Evolutionary conservation across 2,888 invertebrate species (phyloP).

Genomic region (Pheosia tremula): DNA sequence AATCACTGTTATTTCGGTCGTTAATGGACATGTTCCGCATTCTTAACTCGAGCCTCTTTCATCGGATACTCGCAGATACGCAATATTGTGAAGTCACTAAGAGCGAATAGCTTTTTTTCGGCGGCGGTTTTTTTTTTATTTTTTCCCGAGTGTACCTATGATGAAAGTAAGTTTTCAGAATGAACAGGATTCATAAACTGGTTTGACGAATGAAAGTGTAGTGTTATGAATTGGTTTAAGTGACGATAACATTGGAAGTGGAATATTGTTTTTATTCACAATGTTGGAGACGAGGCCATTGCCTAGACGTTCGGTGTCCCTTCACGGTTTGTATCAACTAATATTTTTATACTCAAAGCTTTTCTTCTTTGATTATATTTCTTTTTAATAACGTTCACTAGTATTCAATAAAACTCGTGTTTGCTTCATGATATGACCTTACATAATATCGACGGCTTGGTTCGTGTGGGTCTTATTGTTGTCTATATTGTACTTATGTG

Average conservation of each 20-base stretch:
- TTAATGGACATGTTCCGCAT: conserved; percentile 81
- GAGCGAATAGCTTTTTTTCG: conserved; percentile 55
- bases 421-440: background rate
- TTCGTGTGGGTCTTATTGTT: background rate
- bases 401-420: too few relatives aligned
- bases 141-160: conserved; percentile 51
- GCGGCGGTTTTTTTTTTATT: conserved; percentile 54
- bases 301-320: conserved; percentile 74
- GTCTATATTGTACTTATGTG: background rate
- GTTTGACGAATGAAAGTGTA: conserved; percentile 74
- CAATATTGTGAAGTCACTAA: conserved; percentile 48
- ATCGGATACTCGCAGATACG: conserved; percentile 46
- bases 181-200: conserved; percentile 66
- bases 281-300: conserved; percentile 78
- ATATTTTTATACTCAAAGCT: conserved; percentile 17
- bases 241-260: conserved; percentile 60
- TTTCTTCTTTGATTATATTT: background rate
- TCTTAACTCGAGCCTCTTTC: conserved; percentile 67
- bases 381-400: background rate
- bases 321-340: conserved; percentile 67
- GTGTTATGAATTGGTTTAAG: conserved; percentile 70
- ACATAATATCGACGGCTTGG: background rate
- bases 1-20: conserved; percentile 82
- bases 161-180: conserved; percentile 74
- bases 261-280: conserved; percentile 53